These are phyloP conservation scores for Charaxes varanes DNA, from an alignment of 1,140 invertebrate species.

Conservation along the genomic window DNA sequence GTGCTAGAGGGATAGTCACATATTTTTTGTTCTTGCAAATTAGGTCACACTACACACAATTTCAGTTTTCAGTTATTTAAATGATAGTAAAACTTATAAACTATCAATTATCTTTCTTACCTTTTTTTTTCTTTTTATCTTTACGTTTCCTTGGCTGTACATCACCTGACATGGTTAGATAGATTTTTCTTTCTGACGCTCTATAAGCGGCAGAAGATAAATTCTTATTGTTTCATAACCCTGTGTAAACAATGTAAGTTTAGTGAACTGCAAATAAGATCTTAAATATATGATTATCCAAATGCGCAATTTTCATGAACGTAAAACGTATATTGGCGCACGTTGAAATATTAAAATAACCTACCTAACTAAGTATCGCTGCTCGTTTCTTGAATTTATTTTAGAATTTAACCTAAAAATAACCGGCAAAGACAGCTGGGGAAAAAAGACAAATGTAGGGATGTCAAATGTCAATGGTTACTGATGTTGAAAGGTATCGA, in stretches of 20 bases:
- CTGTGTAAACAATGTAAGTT: conserved; percentile 57
- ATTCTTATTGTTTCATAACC: conserved; percentile 67
- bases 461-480: no score
- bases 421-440: conserved; percentile 71
- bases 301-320: conserved; percentile 61
- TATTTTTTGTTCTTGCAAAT: no score
- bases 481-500: no score
- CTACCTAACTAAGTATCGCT: conserved; percentile 54
- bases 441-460: conserved; percentile 35
- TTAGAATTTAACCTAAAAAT: conserved; percentile 73
- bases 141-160: conserved; percentile 82
- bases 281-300: conserved; percentile 34
- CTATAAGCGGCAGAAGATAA: conserved; percentile 45
- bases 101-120: conserved; percentile 72
- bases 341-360: conserved; percentile 68
- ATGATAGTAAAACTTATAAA: no score
- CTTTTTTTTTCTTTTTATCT: conserved; percentile 83
- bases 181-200: conserved; percentile 51
- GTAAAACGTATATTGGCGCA: conserved; percentile 44
- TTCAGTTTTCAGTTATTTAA: no score
- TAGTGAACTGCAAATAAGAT: conserved; percentile 36
- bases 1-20: no score
- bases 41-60: no score
- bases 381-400: conserved; percentile 67
- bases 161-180: conserved; percentile 83